Base-by-base conservation (phyloP, 2,888 invertebrate genomes). In the Palloptera scutellata region DNA sequence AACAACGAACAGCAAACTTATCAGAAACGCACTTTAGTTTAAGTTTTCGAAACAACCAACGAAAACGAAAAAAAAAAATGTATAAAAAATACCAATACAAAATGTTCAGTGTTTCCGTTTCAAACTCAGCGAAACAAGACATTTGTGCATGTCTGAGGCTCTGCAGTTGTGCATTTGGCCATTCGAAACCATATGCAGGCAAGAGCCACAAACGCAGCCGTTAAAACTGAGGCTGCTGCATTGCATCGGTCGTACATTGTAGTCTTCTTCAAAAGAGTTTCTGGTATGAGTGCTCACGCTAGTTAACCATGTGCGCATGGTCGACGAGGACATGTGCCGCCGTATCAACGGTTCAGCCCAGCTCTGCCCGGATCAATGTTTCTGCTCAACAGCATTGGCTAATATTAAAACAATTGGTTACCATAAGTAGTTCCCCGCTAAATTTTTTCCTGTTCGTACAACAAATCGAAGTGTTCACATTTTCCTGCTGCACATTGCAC, bases 91-190 rank as follows among this genome's bases (percentile, higher is more conserved):
- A 68, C 54, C 53, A 78, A 78, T 71, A 71, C 71, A 72, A 70
- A 72, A 72, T 70, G 70, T 81, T 81, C 78, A 75, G 76, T 81
- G 80, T 80, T 80, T 80, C 80, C 80, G 82, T 80, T 80, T 80
- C 80, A 80, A 81, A 80, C 79, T 78, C 79, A 76, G 76, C 76
- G 78, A 77, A 81, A 81, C 79, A 81, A 81, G 82, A 81, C 82
- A 80, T 78, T 69, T 71, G 51, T 15, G 51, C 51, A n/a, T 48
- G 51, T 48, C 51, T 13, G 15, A 40, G 20, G 30, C 51, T 30
- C 30, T 30, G 30, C 30, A 30, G 30, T 30, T 30, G 30, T 2
- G 30, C 30, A 30, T 30, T 30, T 30, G 30, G 30, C 3, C 5
- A 48, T 11, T 48, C 48, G 13, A 15, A 48, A 48, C 48, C 48